A percentile compares a stretch with the other conserved stretches of the same genome.
phyloP scores from a whole-genome alignment of 2,797 vertebrate species.

The Vultur gryphus region DNA sequence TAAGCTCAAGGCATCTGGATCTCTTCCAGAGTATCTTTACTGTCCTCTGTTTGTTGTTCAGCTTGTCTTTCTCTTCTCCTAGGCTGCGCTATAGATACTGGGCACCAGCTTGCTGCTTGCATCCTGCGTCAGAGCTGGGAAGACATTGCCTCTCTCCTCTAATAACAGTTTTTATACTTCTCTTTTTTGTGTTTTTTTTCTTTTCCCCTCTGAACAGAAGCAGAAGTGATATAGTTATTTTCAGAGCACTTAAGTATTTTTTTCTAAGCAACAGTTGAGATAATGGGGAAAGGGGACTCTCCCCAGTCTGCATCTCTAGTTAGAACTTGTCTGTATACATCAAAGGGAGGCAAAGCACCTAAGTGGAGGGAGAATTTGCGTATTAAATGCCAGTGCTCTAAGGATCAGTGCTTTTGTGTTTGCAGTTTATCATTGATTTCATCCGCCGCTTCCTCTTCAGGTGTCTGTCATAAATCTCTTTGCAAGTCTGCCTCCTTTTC shows the following conservation, averaged over 20 bases:
- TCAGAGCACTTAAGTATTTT: background rate
- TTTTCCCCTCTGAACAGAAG: background rate
- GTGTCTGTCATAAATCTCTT: background rate
- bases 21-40: background rate
- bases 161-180: background rate
- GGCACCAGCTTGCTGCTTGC: background rate
- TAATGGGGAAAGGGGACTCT: background rate
- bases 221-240: background rate
- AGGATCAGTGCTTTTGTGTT: background rate
- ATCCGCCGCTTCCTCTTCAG: background rate
- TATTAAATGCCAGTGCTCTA: background rate
- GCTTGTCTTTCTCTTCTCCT: background rate
- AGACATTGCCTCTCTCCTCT: background rate
- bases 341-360: background rate
- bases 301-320: background rate
- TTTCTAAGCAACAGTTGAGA: background rate
- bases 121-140: background rate
- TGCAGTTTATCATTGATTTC: background rate
- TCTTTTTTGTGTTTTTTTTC: background rate
- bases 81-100: background rate
- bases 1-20: background rate
- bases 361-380: background rate
- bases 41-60: background rate
- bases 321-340: constrained; percentile 10
- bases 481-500: background rate